A percentile compares a stretch with the other conserved stretches of the same genome.
Conservation (phyloP, 2,888 invertebrate species). For the Melieria picta region DNA sequence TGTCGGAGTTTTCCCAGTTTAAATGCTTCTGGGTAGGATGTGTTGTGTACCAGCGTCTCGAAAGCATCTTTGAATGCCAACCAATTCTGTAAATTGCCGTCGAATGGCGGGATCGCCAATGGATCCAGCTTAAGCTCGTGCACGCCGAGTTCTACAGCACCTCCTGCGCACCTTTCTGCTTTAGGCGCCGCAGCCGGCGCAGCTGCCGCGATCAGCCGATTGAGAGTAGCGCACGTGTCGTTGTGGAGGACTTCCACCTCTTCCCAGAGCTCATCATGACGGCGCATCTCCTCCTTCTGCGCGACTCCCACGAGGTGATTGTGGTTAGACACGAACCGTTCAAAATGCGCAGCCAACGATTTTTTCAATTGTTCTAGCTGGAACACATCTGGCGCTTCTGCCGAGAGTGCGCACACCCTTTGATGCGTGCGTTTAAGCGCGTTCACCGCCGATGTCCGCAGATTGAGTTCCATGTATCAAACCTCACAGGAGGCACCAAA, state of each 20-base stretch:
- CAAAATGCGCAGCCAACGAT: too few species aligned
- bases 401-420: too few species aligned
- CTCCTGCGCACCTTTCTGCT: neutral
- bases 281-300: neutral
- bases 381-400: too few species aligned
- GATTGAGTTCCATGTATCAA: too few species aligned
- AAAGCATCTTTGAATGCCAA: conserved; percentile 32
- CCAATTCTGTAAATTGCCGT: conserved; percentile 29
- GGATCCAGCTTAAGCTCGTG: conserved; percentile 18
- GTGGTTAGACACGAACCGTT: neutral
- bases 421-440: too few species aligned
- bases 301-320: conserved; percentile 6
- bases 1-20: conserved; percentile 36
- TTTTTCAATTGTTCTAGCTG: too few species aligned
- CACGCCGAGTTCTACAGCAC: neutral
- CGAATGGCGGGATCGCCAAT: conserved; percentile 24
- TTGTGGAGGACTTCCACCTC: neutral
- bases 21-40: conserved; percentile 23
- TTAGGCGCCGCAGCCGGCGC: too few species aligned
- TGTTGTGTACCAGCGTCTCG: conserved; percentile 25
- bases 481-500: neutral
- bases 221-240: neutral
- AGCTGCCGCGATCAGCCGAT: neutral
- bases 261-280: conserved; percentile 3
- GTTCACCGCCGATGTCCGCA: too few species aligned